Evolutionary conservation across 1,140 invertebrate genomes (phyloP).

Genomic region (Caenorhabditis inopinata): DNA sequence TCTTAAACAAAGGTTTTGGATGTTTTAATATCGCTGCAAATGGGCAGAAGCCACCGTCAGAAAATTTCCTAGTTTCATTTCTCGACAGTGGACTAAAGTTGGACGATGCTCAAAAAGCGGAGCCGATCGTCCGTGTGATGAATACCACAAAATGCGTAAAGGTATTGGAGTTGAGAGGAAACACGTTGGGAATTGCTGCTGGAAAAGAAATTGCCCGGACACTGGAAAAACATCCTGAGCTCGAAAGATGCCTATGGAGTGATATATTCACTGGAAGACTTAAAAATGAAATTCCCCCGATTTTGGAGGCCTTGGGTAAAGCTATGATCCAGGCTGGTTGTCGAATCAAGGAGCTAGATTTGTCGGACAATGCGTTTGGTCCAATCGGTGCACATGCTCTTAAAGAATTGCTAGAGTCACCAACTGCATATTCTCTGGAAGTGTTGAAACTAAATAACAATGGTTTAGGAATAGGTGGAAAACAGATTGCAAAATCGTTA

Average conservation of each 20-base stretch:
- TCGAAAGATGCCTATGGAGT: constrained; percentile 68
- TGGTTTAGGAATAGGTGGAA: constrained; percentile 85
- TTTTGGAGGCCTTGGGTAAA: constrained; percentile 77
- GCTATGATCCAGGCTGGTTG: constrained; percentile 80
- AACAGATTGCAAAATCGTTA: constrained; percentile 78
- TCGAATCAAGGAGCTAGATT: constrained; percentile 79
- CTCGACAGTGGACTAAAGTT: background rate
- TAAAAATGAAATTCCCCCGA: constrained; percentile 88
- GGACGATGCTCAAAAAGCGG: background rate
- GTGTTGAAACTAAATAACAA: constrained; percentile 87
- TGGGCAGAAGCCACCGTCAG: background rate
- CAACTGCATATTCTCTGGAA: constrained; percentile 78
- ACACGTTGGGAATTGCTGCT: constrained; percentile 45
- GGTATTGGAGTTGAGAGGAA: constrained; percentile 37
- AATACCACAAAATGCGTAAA: background rate
- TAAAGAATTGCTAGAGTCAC: constrained; percentile 78
- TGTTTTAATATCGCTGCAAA: background rate
- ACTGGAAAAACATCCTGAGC: constrained; percentile 36
- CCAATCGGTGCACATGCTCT: constrained; percentile 80
- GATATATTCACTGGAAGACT: constrained; percentile 90
- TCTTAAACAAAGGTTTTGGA: constrained; percentile 50
- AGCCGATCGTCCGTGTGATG: constrained; percentile 21
- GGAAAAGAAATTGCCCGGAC: constrained; percentile 42
- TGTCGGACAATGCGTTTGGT: constrained; percentile 96
- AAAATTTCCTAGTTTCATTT: background rate